phyloP scores from a whole-genome alignment of 1,140 invertebrate species.

The Antheraea mylitta region DNA sequence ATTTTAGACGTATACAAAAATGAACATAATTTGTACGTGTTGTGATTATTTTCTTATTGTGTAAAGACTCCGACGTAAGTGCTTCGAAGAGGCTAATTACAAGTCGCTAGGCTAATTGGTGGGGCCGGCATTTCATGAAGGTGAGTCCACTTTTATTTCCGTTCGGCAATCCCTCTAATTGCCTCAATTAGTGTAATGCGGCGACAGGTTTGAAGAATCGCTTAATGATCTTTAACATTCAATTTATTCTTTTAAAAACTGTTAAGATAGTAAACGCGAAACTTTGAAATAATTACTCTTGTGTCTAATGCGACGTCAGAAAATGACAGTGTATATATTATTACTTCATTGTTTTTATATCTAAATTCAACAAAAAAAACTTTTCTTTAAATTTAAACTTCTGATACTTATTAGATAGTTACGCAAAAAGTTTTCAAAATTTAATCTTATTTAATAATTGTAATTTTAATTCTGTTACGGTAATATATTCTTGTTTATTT shows the following conservation, averaged over 20 bases:
- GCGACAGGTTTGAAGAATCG: conserved; percentile 73
- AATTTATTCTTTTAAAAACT: conserved; percentile 55
- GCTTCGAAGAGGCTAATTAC: conserved; percentile 70
- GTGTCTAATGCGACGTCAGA: neutral
- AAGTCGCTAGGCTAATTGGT: conserved; percentile 71
- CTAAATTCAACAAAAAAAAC: too few species aligned
- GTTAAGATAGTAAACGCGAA: conserved; percentile 21
- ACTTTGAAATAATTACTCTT: neutral
- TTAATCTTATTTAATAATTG: too few species aligned
- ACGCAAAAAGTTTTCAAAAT: too few species aligned
- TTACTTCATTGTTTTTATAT: too few species aligned
- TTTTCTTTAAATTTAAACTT: too few species aligned
- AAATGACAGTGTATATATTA: neutral
- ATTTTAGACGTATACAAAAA: conserved; percentile 38
- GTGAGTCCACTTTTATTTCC: conserved; percentile 77
- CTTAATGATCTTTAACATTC: conserved; percentile 65
- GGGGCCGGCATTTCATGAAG: conserved; percentile 75
- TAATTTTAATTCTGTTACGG: too few species aligned
- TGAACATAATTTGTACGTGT: conserved; percentile 57
- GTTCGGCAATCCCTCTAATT: conserved; percentile 78
- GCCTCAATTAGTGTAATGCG: conserved; percentile 78
- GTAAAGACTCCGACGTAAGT: conserved; percentile 54
- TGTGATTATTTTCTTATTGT: conserved; percentile 54
- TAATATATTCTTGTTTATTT: too few species aligned
- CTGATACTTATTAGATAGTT: too few species aligned